Evolutionary conservation across 2,888 invertebrate species (phyloP), one percentile per base, ranked within the genome.

Genomic region (Nudaria mundana): DNA sequence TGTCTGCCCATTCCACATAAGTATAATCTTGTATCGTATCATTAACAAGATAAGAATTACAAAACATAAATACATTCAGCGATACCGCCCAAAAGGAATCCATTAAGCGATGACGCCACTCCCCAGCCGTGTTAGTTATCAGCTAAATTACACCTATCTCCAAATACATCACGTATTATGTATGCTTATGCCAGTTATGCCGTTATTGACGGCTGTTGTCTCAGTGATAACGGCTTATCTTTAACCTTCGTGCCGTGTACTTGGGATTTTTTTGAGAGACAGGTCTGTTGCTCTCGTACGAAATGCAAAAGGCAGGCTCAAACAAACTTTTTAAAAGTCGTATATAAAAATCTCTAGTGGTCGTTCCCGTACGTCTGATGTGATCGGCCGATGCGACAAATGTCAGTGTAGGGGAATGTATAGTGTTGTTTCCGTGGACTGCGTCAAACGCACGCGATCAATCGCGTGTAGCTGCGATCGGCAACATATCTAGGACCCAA

Each of bases 171-270:
- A 12, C 26, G 12, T 35, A 26, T 34, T 34, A 26, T 26, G 18
- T 30, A 6, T 31, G 15, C 16, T 15, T 4, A 34, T 15, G 24
- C 32, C 7, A 5, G 5, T 20, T 20, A 20, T 8, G n/a, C n/a
- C n/a, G n/a, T 11, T 24, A 24, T 24, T 30, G 16, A 24, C 16
- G 4, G 11, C 11, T 6, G 16, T 11, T 37, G 30, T 22, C 20
- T 16, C 5, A 5, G 12, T 37, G 37, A 37, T 37, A 37, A 6
- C 12, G 30, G 6, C 3, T 16, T 24, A 37, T 30, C 23, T 37
- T 6, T 24, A 30, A 30, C 37, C 23, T 37, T 53, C 43, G 29
- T 23, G 28, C 36, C 30, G 18, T n/a, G 6, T 16, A 30, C 25
- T 13, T n/a, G 14, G 18, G 5, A 13, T n/a, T 6, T 16, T 25